A percentile compares a stretch with the other conserved stretches of the same genome.
Conservation (phyloP, 1,140 invertebrate species). For the Araneus ventricosus region DNA sequence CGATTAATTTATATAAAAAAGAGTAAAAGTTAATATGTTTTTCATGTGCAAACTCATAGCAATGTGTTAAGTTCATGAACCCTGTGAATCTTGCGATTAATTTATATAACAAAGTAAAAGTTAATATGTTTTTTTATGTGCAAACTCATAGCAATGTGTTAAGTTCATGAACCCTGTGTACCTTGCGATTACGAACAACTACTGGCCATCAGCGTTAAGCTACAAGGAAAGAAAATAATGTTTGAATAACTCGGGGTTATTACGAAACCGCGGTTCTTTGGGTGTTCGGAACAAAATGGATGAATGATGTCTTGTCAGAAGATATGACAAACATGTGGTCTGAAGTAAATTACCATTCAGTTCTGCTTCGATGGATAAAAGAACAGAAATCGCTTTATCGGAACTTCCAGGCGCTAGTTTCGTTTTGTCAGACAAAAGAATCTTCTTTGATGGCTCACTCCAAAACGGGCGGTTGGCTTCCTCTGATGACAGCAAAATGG, state of each 20-base stretch:
- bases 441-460: conserved; percentile 30
- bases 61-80: too few relatives aligned
- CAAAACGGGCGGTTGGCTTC: background rate
- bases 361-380: conserved; percentile 6
- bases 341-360: background rate
- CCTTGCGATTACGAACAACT: background rate
- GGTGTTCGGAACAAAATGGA: conserved; percentile 10
- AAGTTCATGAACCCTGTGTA: background rate
- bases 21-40: too few relatives aligned
- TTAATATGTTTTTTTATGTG: too few relatives aligned
- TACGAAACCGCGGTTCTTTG: background rate
- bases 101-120: too few relatives aligned
- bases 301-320: background rate
- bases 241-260: background rate
- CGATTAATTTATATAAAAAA: too few relatives aligned
- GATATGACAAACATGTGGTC: background rate
- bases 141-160: too few relatives aligned
- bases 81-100: too few relatives aligned
- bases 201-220: background rate
- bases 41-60: too few relatives aligned
- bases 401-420: background rate
- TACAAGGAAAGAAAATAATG: background rate
- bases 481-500: conserved; percentile 28
- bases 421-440: conserved; percentile 37
- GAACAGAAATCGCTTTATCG: background rate